Evolutionary conservation across 2,888 invertebrate genomes (phyloP).

Genomic region (Andrena bucephala): DNA sequence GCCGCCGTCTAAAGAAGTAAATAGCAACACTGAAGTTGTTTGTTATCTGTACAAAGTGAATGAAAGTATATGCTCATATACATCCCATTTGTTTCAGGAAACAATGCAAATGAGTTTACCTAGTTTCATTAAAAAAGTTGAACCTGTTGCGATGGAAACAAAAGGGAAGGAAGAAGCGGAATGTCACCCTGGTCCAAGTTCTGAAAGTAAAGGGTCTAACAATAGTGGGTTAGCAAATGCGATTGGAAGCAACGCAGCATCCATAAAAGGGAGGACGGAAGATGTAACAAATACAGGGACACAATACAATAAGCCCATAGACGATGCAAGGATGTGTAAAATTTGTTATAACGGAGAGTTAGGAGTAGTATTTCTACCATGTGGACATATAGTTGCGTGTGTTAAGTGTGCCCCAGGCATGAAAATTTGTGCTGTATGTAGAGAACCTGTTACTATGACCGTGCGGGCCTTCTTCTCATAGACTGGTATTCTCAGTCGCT

Average conservation of each 20-base stretch:
- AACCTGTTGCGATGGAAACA: slow-evolving; percentile 48
- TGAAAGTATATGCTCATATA: neutral
- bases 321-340: slow-evolving; percentile 91
- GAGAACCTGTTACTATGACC: slow-evolving; percentile 90
- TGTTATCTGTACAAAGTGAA: neutral
- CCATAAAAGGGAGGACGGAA: slow-evolving; percentile 42
- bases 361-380: slow-evolving; percentile 96
- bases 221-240: slow-evolving; percentile 46
- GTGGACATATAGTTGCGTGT: slow-evolving; percentile 97
- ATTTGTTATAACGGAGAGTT: slow-evolving; percentile 96
- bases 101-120: slow-evolving; percentile 81
- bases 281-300: slow-evolving; percentile 53
- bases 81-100: slow-evolving; percentile 75
- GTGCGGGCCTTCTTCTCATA: slow-evolving; percentile 88
- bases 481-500: too few species aligned
- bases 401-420: slow-evolving; percentile 95
- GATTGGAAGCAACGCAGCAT: slow-evolving; percentile 16
- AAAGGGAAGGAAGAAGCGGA: slow-evolving; percentile 30
- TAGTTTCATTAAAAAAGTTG: slow-evolving; percentile 79
- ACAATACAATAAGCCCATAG: slow-evolving; percentile 68
- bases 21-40: slow-evolving; percentile 9
- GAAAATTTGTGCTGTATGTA: slow-evolving; percentile 94
- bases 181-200: slow-evolving; percentile 59
- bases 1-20: slow-evolving; percentile 84
- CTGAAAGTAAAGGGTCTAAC: slow-evolving; percentile 27